Evolutionary conservation across 2,797 vertebrate species (phyloP), one percentile per base, ranked within the genome.

Genomic region (Amphiprion clarkii): DNA sequence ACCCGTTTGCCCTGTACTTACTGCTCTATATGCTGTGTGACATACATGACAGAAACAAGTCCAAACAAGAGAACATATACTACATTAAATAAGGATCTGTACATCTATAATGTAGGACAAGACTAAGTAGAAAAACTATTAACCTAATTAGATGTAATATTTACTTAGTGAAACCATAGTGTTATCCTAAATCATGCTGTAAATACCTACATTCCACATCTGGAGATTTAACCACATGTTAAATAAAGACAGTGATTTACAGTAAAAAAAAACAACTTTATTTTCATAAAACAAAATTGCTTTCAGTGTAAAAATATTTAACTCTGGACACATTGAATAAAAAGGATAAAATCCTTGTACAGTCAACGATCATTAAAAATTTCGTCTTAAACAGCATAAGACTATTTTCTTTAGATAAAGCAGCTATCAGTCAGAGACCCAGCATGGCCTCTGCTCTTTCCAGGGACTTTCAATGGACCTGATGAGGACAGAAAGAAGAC

Each of bases 401-500:
- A 19, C 3, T 7, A 19, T 48, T 40, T 23, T 12, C 12, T 12
- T 23, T 44, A 11, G 19, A 40, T 2, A 21, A 29, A 69, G 29
- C 12, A 48, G 14, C 51, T 31, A 39, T 49, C 58, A 8, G 53
- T 75, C 54, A 82, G 48, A 67, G 71, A 75, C 57, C 48, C 62
- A 42, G 58, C 69, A 48, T 33, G 56, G 57, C 76, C 78, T 77
- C 76, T 75, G 70, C 33, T 62, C 73, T 74, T 72, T 83, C 78
- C 71, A 74, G 57, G 67, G 46, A 79, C 46, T 62, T 48, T 81
- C 48, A 73, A 19, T 5, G 12, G 54, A 81, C 84, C 92, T 93
- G 85, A 2, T 58, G 36, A 61, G 44, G n/a, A 82, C 0, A 53
- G 21, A 23, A 11, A 58, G 3, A 65, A 36, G 0, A 49, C 9